These are phyloP conservation scores for Actias luna DNA, from an alignment of 2,888 invertebrate genomes.

Conservation along the genomic window DNA sequence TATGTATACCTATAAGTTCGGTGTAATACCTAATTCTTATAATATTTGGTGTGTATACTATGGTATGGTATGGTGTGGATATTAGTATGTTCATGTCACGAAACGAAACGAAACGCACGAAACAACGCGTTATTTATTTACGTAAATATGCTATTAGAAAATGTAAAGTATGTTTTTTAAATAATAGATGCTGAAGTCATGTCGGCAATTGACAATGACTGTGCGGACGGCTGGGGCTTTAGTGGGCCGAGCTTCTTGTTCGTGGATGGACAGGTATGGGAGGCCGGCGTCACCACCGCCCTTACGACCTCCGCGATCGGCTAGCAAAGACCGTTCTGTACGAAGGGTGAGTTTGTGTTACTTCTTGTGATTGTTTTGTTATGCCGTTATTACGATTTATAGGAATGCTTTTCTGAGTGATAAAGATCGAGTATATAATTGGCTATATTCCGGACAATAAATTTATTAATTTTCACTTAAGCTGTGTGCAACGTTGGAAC, in stretches of 20 bases:
- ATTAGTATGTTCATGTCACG: no score
- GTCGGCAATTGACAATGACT: slow-evolving; percentile 93
- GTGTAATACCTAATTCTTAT: background rate
- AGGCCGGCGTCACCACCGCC: slow-evolving; percentile 91
- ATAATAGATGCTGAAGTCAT: slow-evolving; percentile 92
- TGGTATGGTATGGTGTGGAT: background rate
- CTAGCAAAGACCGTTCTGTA: slow-evolving; percentile 85
- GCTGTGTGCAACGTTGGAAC: no score
- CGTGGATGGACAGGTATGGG: slow-evolving; percentile 97
- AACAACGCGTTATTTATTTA: no score
- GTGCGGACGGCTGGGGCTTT: slow-evolving; percentile 91
- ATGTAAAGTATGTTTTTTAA: no score
- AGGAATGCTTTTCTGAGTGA: no score
- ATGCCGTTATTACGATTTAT: background rate
- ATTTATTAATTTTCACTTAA: no score
- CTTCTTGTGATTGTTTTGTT: background rate
- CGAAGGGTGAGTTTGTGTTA: slow-evolving; percentile 78
- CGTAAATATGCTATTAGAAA: no score
- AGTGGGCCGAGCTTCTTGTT: slow-evolving; percentile 91
- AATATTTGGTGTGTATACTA: background rate
- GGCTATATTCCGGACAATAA: no score
- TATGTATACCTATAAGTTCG: background rate
- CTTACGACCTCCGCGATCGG: slow-evolving; percentile 64
- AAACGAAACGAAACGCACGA: no score
- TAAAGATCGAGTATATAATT: no score